Conservation (phyloP, 2,888 invertebrate genomes). For the Drosophila sordidula region DNA sequence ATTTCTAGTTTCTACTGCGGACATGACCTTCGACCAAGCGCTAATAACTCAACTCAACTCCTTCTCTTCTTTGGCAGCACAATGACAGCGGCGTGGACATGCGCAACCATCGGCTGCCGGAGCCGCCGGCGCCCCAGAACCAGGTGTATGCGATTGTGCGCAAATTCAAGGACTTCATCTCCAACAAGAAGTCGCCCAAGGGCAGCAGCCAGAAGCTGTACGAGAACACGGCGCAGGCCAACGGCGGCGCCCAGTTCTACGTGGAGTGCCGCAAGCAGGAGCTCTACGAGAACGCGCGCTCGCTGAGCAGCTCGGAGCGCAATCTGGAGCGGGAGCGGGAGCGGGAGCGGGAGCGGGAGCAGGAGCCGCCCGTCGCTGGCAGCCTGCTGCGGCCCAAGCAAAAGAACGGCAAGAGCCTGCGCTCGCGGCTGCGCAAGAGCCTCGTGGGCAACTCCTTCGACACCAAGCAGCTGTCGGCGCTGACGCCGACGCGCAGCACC, state of each 20-base stretch:
- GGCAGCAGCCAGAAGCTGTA: conserved; percentile 82
- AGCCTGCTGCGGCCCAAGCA: conserved; percentile 54
- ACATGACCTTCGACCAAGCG: no score
- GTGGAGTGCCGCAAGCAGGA: conserved; percentile 44
- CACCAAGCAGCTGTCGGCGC: conserved; percentile 82
- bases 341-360: conserved; percentile 20
- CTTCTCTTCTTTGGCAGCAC: conserved; percentile 65
- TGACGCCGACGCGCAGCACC: conserved; percentile 88
- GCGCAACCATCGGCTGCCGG: conserved; percentile 87
- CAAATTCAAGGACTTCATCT: conserved; percentile 88
- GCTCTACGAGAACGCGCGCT: conserved; percentile 74
- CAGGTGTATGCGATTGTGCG: conserved; percentile 89
- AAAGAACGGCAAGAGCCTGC: conserved; percentile 86
- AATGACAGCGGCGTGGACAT: conserved; percentile 86
- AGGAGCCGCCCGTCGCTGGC: conserved; percentile 12
- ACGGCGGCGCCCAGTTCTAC: conserved; percentile 43
- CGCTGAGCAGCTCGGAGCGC: conserved; percentile 84
- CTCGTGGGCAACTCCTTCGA: conserved; percentile 84
- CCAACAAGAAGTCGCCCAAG: conserved; percentile 83
- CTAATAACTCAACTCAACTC: not conserved
- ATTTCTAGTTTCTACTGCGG: no score
- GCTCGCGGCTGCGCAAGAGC: conserved; percentile 87
- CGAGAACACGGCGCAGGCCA: conserved; percentile 70
- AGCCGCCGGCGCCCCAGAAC: conserved; percentile 86
- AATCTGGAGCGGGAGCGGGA: conserved; percentile 60